Base-by-base conservation (phyloP, 1,140 invertebrate genomes). In the Carposina sasakii region DNA sequence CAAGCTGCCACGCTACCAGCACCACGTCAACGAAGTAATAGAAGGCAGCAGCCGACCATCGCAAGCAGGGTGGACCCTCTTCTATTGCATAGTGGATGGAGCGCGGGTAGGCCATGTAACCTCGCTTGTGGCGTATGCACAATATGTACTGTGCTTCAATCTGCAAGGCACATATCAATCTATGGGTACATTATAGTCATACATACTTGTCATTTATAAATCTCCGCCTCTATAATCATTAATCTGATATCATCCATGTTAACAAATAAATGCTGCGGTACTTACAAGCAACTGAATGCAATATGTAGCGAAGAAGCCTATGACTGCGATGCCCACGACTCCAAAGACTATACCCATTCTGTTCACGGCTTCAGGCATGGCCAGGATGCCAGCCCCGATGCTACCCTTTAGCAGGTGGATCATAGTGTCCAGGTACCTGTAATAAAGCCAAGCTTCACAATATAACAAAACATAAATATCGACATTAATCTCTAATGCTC, bases 331-430 rank as follows among this genome's bases (percentile, higher is more conserved):
- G 2, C 90, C 91, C 12, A 92, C 63, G 1, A 88, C 68, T n/a
- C 92, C 91, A 28, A 90, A 71, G 0, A 88, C 49, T 47, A 94
- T 89, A 24, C 95, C 95, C 12, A 94, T 86, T 69, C 96, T 91
- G 37, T 85, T 86, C 54, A 96, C 92, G 0, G 95, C 95, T 64
- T 91, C 89, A 2, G 95, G 94, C 93, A 97, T 96, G 13, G 95
- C 95, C 37, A 97, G 71, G 34, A 97, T 94, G 4, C 96, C 95
- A 0, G 95, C 96, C 4, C 96, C 96, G 44, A 97, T 88, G 67
- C 95, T 96, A 17, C 93, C 93, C 67, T 96, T 96, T 15, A 95
- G 71, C 52, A 96, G 75, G 71, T 96, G 94, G 54, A 95, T 90
- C 54, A 95, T 84, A 0, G 94, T 95, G 49, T 94, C 93, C 20